These are phyloP conservation scores for Lepas anatifera DNA, from an alignment of 2,888 invertebrate species.

Conservation along the genomic window DNA sequence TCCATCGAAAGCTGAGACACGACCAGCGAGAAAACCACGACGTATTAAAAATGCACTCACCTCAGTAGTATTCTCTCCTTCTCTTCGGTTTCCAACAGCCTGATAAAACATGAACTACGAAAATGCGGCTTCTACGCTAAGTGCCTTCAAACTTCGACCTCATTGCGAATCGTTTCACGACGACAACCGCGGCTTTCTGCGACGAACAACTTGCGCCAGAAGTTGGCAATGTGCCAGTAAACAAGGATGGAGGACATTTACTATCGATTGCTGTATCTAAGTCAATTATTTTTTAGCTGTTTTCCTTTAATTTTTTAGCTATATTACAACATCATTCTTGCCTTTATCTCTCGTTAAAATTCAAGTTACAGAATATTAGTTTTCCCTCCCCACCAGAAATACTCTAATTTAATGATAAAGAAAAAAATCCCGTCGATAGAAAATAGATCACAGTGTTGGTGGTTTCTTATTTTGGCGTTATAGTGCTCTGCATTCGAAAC, in stretches of 20 bases:
- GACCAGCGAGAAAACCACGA: too few relatives aligned
- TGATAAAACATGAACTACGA: not conserved
- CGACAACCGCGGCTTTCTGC: slow-evolving; percentile 7
- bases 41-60: not conserved
- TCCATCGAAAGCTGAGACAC: too few relatives aligned
- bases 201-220: slow-evolving; percentile 12
- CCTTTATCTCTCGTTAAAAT: too few relatives aligned
- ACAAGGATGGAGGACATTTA: slow-evolving; percentile 1
- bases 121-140: too few relatives aligned
- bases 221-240: slow-evolving; percentile 9
- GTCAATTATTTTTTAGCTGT: too few relatives aligned
- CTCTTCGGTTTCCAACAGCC: not conserved
- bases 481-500: too few relatives aligned
- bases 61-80: not conserved
- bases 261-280: not conserved
- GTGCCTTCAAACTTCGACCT: not conserved
- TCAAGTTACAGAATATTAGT: too few relatives aligned
- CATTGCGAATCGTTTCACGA: slow-evolving; percentile 2
- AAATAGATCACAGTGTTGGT: not conserved
- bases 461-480: not conserved
- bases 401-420: not conserved
- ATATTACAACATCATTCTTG: too few relatives aligned
- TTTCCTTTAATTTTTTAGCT: too few relatives aligned
- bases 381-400: too few relatives aligned
- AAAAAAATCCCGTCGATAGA: not conserved